Percentiles rank a stretch among this genome's conserved stretches.
phyloP scores from a whole-genome alignment of 2,888 invertebrate genomes.

The Schizaphis graminum region DNA sequence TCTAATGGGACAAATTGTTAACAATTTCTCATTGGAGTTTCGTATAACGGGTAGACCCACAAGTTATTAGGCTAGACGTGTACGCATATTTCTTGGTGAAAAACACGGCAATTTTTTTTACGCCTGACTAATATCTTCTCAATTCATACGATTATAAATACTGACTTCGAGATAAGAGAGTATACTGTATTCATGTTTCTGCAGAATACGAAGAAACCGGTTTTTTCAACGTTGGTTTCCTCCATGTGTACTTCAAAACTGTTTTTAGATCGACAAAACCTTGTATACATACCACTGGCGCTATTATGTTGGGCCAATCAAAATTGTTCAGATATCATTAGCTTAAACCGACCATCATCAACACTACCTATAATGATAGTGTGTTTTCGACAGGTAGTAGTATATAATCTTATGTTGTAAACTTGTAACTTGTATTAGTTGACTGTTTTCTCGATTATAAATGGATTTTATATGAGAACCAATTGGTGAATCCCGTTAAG shows the following conservation, averaged over 20 bases:
- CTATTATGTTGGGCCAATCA: slow-evolving; percentile 6
- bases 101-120: slow-evolving; percentile 44
- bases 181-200: slow-evolving; percentile 57
- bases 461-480: slow-evolving; percentile 26
- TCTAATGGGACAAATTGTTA: neutral
- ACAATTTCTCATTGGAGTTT: neutral
- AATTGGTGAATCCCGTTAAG: slow-evolving; percentile 41
- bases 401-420: neutral
- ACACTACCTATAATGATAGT: slow-evolving; percentile 13
- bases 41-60: neutral
- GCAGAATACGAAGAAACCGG: slow-evolving; percentile 63
- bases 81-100: slow-evolving; percentile 32
- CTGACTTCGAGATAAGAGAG: slow-evolving; percentile 55
- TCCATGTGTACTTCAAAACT: slow-evolving; percentile 48
- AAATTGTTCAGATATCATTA: slow-evolving; percentile 26
- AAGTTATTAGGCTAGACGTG: slow-evolving; percentile 39
- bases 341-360: neutral
- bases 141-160: slow-evolving; percentile 60
- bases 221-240: slow-evolving; percentile 37
- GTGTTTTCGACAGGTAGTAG: neutral
- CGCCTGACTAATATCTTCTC: slow-evolving; percentile 45
- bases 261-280: slow-evolving; percentile 53
- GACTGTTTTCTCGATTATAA: slow-evolving; percentile 8
- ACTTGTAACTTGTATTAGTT: neutral
- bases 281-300: slow-evolving; percentile 32